Base-by-base conservation (phyloP, 1,140 invertebrate species). In the Pseudomyrmex cubaensis region DNA sequence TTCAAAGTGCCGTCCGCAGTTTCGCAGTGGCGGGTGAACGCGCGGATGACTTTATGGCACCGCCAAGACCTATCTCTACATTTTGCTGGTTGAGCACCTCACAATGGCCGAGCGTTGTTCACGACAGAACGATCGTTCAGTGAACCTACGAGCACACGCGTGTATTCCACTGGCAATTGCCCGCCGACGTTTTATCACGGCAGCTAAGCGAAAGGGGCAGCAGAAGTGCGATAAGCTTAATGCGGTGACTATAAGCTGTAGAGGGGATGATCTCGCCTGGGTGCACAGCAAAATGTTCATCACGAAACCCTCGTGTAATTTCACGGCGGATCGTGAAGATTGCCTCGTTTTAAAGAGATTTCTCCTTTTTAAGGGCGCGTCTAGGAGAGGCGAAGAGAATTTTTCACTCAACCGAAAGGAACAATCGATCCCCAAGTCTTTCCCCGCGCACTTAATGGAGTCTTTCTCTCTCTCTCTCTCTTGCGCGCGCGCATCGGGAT, bases 331-430 rank as follows among this genome's bases (percentile, higher is more conserved):
- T 75, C 64, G 59, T 3, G 63, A 77, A 73, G 50, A 87, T 87
- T 62, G 72, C 61, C 56, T 69, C 62, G 50, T 84, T 77, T 84
- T 48, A 72, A 73, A 62, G 48, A 84, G 22, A 20, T 52, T 13
- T 20, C 52, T 13, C 1, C 35, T 20, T 17, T 59, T 25, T n/a
- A n/a, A 80, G 66, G 44, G 44, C 20, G 64, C 15, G 22, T 35
- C 17, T 35, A 57, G 17, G 4, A 70, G 64, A 59, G 56, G 10
- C n/a, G 22, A n/a, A 59, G 17, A 7, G 63, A 84, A 87, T 87
- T 87, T 87, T 84, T 87, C 86, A 57, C 80, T 84, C 80, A 80
- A 84, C 72, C 85, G 85, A 87, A 67, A 74, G 78, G 69, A 76
- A 76, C 77, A 87, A 87, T 83, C 35, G 85, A 22, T 72, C 52